Evolutionary conservation across 1,140 invertebrate genomes (phyloP).

Genomic region (Luehdorfia chinensis): DNA sequence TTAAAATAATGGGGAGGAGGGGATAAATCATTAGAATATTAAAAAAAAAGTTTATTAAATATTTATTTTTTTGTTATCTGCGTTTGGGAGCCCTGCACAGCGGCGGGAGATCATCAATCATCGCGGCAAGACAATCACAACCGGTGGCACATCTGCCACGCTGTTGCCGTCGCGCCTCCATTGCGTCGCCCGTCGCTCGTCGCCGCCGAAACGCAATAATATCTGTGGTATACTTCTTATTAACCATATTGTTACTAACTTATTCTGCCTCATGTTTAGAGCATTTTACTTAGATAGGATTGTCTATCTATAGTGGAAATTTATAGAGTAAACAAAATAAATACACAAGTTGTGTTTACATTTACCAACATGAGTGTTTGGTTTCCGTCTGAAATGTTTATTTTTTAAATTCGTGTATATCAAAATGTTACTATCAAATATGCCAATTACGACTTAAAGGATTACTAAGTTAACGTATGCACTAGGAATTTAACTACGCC

Average conservation of each 20-base stretch:
- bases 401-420: no score
- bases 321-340: no score
- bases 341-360: no score
- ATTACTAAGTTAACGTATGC: no score
- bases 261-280: neutral
- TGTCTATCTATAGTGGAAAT: no score
- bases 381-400: no score
- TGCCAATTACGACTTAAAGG: no score
- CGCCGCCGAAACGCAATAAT: neutral
- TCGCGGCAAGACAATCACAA: constrained; percentile 75
- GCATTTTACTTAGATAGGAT: no score
- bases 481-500: no score
- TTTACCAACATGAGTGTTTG: no score
- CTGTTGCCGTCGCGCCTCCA: constrained; percentile 30
- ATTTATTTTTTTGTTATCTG: neutral
- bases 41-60: neutral
- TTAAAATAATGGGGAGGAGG: no score
- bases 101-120: constrained; percentile 74
- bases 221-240: neutral
- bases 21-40: neutral
- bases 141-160: constrained; percentile 71
- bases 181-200: constrained; percentile 23
- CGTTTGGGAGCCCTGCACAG: constrained; percentile 41
- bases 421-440: no score
- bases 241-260: neutral